Percentiles rank a stretch among this genome's conserved stretches.
These are phyloP conservation scores for Drosophila sturtevanti DNA, from an alignment of 1,140 invertebrate species.

Conservation along the genomic window DNA sequence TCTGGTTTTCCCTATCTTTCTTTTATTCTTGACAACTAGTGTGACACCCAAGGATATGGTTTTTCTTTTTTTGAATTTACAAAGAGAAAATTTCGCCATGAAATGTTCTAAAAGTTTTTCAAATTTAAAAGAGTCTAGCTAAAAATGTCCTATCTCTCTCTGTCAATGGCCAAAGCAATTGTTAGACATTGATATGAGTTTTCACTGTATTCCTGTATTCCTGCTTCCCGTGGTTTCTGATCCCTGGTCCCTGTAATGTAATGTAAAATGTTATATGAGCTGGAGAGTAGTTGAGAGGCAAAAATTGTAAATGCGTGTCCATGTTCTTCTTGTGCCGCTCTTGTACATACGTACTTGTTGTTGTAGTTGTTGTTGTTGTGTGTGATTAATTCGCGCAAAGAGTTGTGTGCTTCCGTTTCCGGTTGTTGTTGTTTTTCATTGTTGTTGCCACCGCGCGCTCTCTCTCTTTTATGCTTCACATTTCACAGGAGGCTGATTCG, in stretches of 20 bases:
- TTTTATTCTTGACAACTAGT: no score
- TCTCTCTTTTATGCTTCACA: constrained; percentile 71
- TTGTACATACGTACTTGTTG: constrained; percentile 27
- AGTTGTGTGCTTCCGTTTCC: constrained; percentile 78
- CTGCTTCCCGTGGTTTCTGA: neutral
- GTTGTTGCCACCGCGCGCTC: constrained; percentile 21
- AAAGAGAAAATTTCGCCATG: no score
- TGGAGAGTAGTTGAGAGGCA: constrained; percentile 21
- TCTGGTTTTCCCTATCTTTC: no score
- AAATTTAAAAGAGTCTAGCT: no score
- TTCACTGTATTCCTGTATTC: neutral
- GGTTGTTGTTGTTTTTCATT: constrained; percentile 56
- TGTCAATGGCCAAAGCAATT: no score
- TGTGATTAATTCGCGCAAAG: constrained; percentile 81
- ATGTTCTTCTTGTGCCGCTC: constrained; percentile 42
- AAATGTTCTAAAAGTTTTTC: no score
- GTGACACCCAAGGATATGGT: no score
- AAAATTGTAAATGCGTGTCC: constrained; percentile 54
- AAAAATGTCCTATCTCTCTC: no score
- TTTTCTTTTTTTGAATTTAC: no score
- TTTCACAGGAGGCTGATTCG: constrained; percentile 75
- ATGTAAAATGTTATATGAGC: constrained; percentile 43
- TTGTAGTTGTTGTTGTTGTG: constrained; percentile 52
- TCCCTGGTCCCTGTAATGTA: constrained; percentile 6
- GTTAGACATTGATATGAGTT: no score